Percentiles rank a stretch among this genome's conserved stretches.
Conservation (phyloP, 1,140 invertebrate genomes). For the Caenorhabditis briggsae region DNA sequence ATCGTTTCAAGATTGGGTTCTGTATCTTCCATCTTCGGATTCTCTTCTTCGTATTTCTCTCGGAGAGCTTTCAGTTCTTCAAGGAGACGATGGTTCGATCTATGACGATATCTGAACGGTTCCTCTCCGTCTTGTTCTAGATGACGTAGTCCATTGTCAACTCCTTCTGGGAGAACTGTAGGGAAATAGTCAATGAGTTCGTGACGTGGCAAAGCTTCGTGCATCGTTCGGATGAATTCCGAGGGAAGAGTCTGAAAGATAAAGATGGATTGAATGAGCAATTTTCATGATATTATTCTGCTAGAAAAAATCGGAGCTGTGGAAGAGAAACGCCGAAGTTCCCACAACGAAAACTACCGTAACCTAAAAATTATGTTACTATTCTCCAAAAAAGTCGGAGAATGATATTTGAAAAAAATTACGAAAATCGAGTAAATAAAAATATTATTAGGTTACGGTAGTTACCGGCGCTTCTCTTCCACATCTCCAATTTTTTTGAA, state of each 20-base stretch:
- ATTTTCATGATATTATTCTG: too few species aligned
- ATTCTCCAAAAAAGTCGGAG: too few species aligned
- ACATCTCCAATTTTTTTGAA: too few species aligned
- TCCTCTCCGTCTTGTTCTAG: conserved; percentile 62
- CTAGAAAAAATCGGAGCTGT: too few species aligned
- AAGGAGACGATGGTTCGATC: neutral
- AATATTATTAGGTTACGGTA: too few species aligned
- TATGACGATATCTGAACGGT: conserved; percentile 58
- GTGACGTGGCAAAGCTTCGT: conserved; percentile 61
- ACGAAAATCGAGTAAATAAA: too few species aligned
- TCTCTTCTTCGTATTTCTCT: neutral
- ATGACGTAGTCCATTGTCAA: conserved; percentile 58
- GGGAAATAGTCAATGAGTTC: conserved; percentile 61
- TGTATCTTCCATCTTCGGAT: neutral
- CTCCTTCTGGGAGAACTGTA: conserved; percentile 57
- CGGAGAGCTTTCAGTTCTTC: conserved; percentile 9
- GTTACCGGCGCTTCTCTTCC: too few species aligned
- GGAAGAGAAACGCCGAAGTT: too few species aligned
- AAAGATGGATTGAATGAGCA: neutral
- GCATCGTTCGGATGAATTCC: conserved; percentile 41
- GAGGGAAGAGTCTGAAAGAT: conserved; percentile 28
- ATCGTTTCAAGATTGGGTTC: too few species aligned
- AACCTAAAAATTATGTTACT: too few species aligned
- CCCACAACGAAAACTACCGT: too few species aligned
- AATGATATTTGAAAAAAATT: too few species aligned